Evolutionary conservation across 2,113 vertebrate genomes (phyloP).

Genomic region (Misgurnus anguillicaudatus): DNA sequence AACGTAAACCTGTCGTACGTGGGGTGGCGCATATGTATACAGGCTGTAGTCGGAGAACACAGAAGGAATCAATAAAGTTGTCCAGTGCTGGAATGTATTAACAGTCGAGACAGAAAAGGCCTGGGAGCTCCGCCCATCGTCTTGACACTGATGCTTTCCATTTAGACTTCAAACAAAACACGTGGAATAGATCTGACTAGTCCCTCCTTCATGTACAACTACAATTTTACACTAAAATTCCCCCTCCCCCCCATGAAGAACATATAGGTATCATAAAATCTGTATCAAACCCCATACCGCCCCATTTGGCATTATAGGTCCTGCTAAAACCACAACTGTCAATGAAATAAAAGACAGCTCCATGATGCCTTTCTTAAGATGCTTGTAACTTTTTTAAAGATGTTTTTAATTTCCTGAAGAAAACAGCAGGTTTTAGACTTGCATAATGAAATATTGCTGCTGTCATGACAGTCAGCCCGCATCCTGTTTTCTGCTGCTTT

Average conservation of each 20-base stretch:
- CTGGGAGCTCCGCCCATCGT: conserved; percentile 6
- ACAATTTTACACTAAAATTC: conserved; percentile 2
- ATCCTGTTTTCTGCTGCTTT: neutral
- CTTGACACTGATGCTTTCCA: conserved; percentile 39
- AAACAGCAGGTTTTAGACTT: neutral
- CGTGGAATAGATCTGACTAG: conserved; percentile 41
- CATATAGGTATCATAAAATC: neutral
- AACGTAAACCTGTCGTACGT: conserved; percentile 34
- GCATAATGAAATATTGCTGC: neutral
- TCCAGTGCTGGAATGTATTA: conserved; percentile 46
- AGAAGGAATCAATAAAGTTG: conserved; percentile 50
- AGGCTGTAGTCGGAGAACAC: conserved; percentile 27
- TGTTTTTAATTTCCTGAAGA: neutral
- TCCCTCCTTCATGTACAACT: conserved; percentile 12
- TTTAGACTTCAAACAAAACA: conserved; percentile 56
- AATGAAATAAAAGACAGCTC: neutral
- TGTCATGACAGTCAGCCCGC: neutral
- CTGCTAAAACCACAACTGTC: neutral
- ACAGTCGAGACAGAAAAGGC: conserved; percentile 4
- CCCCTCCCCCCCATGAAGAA: neutral
- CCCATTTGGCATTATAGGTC: neutral
- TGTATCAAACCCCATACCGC: neutral
- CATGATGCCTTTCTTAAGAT: neutral
- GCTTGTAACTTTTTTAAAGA: neutral
- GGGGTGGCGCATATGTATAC: neutral